A percentile compares a stretch with the other conserved stretches of the same genome.
Conservation (phyloP, 2,888 invertebrate species). For the Mycalesis mineus region DNA sequence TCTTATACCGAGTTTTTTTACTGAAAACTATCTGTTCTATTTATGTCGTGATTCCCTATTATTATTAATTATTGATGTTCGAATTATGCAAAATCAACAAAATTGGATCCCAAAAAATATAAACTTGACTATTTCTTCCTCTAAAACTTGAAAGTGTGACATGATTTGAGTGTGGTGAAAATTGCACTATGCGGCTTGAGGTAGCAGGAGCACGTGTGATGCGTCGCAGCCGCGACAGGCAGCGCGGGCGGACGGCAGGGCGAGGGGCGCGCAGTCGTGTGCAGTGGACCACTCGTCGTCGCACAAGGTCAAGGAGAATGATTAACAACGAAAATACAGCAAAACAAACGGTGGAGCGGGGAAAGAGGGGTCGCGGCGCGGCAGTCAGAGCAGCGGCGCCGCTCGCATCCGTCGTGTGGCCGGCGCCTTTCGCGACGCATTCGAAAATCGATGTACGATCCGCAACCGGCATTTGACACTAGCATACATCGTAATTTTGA, state of each 20-base stretch:
- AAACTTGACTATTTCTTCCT: too few relatives aligned
- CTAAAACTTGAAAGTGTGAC: background rate
- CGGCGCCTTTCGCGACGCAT: constrained; percentile 64
- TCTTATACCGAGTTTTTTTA: too few relatives aligned
- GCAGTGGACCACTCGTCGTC: constrained; percentile 77
- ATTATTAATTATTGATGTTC: too few relatives aligned
- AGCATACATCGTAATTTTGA: constrained; percentile 56
- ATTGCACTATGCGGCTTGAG: constrained; percentile 35
- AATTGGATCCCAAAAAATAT: too few relatives aligned
- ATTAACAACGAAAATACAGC: constrained; percentile 79
- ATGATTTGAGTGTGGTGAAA: background rate
- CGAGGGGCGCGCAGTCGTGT: constrained; percentile 74
- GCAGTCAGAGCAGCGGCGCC: constrained; percentile 72
- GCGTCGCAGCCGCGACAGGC: constrained; percentile 52
- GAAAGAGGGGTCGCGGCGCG: constrained; percentile 64
- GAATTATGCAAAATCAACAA: too few relatives aligned
- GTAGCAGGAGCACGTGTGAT: constrained; percentile 62
- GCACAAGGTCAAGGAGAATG: constrained; percentile 80
- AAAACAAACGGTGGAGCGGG: constrained; percentile 67
- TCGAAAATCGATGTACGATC: constrained; percentile 76
- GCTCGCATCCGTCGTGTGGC: constrained; percentile 65
- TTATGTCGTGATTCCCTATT: too few relatives aligned
- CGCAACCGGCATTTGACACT: constrained; percentile 62
- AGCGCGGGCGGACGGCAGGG: constrained; percentile 58
- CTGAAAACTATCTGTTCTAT: too few relatives aligned